A percentile compares a stretch with the other conserved stretches of the same genome.
phyloP scores from a whole-genome alignment of 2,113 vertebrate genomes.

The Excalfactoria chinensis region DNA sequence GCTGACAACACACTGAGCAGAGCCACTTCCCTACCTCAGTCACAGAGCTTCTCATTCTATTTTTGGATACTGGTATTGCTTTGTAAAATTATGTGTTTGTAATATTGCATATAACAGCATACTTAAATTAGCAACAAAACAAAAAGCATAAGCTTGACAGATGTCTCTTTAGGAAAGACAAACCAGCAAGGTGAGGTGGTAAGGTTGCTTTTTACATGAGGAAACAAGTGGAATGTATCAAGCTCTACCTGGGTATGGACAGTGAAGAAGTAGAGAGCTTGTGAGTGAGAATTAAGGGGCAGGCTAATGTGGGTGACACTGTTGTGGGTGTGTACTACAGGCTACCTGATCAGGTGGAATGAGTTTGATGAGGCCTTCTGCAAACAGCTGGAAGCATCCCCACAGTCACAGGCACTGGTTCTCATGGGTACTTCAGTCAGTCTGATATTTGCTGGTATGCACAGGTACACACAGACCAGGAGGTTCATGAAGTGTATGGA shows the following conservation, averaged over 20 bases:
- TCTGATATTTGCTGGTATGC: neutral
- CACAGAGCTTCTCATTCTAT: neutral
- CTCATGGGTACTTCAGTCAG: neutral
- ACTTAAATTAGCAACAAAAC: constrained; percentile 12
- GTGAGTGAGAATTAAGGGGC: neutral
- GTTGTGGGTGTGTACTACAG: neutral
- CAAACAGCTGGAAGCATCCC: neutral
- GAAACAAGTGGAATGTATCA: neutral
- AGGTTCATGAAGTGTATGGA: neutral
- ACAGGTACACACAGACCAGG: neutral
- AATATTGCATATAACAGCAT: neutral
- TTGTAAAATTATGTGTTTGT: neutral
- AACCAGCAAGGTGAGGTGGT: neutral
- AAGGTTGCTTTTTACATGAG: neutral
- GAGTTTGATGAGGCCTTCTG: neutral
- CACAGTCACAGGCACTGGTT: neutral
- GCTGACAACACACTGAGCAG: neutral
- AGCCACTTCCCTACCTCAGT: neutral
- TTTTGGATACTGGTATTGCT: neutral
- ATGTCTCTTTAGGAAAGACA: neutral
- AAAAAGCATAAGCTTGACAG: neutral
- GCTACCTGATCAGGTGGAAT: neutral
- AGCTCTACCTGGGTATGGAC: neutral
- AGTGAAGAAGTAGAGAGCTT: neutral
- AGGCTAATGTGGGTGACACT: neutral